These are phyloP conservation scores for Bettongia penicillata DNA, from an alignment of 2,113 vertebrate species.

Conservation along the genomic window DNA sequence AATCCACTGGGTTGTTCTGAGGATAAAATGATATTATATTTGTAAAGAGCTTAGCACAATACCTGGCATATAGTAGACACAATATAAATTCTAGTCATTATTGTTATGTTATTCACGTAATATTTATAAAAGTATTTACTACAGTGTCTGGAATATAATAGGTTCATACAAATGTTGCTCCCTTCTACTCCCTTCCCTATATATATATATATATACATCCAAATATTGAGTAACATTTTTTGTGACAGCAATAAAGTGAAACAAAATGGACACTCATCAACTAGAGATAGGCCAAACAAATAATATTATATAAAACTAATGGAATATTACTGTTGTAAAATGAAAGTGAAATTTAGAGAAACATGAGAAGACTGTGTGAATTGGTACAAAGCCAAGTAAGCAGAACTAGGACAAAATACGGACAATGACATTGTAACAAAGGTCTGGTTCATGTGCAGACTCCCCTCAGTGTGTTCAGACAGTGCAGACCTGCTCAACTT, in stretches of 20 bases:
- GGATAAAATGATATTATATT: not conserved
- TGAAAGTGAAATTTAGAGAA: not conserved
- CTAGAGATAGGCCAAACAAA: not conserved
- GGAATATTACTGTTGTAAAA: not conserved
- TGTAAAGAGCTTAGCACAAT: not conserved
- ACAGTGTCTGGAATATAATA: not conserved
- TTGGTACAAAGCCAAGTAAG: not conserved
- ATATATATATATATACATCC: not conserved
- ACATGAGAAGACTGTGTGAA: not conserved
- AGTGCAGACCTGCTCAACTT: no score
- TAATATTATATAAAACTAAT: not conserved
- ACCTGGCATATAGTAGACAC: not conserved
- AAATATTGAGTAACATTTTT: not conserved
- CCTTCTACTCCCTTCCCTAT: not conserved
- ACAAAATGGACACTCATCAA: not conserved
- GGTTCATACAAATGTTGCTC: not conserved
- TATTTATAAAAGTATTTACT: not conserved
- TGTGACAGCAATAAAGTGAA: not conserved
- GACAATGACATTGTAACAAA: not conserved
- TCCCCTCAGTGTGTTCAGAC: not conserved
- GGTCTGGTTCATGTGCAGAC: not conserved
- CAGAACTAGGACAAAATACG: not conserved
- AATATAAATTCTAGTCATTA: not conserved
- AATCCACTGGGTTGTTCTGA: not conserved
- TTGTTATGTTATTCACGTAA: not conserved